These are phyloP conservation scores for Rhagonycha fulva DNA, from an alignment of 2,888 invertebrate genomes.

Conservation along the genomic window DNA sequence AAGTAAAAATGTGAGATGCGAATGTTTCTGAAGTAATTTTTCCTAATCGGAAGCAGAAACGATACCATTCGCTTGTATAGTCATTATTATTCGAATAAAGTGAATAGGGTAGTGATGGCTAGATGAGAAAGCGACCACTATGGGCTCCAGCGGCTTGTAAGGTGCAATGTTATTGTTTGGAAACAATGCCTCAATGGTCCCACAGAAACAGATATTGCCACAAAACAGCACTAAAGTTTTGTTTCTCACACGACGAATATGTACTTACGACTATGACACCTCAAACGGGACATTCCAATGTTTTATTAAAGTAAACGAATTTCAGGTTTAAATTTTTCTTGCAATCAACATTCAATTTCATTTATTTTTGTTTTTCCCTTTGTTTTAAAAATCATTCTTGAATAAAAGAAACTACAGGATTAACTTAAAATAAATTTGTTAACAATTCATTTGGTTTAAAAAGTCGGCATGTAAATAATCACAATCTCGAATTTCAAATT, in stretches of 20 bases:
- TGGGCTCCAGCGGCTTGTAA: slow-evolving; percentile 43
- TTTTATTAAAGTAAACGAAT: slow-evolving; percentile 40
- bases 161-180: slow-evolving; percentile 52
- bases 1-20: neutral
- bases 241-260: slow-evolving; percentile 50
- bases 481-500: neutral
- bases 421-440: neutral
- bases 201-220: slow-evolving; percentile 51
- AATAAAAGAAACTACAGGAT: neutral
- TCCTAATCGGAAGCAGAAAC: slow-evolving; percentile 17
- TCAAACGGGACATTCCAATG: slow-evolving; percentile 41
- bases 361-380: neutral
- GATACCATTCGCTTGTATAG: slow-evolving; percentile 13
- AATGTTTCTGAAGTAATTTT: slow-evolving; percentile 6
- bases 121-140: slow-evolving; percentile 31
- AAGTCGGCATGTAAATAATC: neutral
- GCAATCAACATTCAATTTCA: slow-evolving; percentile 22
- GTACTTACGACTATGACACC: slow-evolving; percentile 47
- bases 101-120: slow-evolving; percentile 25
- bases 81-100: slow-evolving; percentile 28
- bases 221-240: slow-evolving; percentile 54
- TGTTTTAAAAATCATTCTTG: neutral
- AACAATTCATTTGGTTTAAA: neutral
- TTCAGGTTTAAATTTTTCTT: slow-evolving; percentile 29
- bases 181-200: slow-evolving; percentile 52